A percentile compares a stretch with the other conserved stretches of the same genome.
Evolutionary conservation across 2,888 invertebrate genomes (phyloP).

Genomic region (Hermodice carunculata): DNA sequence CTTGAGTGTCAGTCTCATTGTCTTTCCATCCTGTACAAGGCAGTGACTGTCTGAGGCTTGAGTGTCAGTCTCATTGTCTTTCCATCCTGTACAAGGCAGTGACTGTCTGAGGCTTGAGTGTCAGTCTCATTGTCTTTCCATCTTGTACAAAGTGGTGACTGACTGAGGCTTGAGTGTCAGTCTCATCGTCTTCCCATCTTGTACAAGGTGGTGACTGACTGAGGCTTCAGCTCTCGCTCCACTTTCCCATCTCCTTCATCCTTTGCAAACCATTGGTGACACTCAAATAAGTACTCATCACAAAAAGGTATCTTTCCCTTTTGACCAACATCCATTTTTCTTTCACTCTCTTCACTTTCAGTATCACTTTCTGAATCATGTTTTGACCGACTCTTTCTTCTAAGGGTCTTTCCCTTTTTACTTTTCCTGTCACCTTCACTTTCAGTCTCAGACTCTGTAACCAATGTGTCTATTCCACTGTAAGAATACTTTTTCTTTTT

Average conservation of each 20-base stretch:
- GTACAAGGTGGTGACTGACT: slow-evolving; percentile 16
- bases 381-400: too few species aligned
- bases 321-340: neutral
- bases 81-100: slow-evolving; percentile 15
- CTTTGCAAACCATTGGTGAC: slow-evolving; percentile 12
- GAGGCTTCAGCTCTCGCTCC: slow-evolving; percentile 4
- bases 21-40: slow-evolving; percentile 14
- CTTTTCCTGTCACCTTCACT: neutral
- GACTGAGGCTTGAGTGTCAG: slow-evolving; percentile 4
- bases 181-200: too few species aligned
- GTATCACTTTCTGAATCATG: slow-evolving; percentile 5
- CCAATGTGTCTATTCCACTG: slow-evolving; percentile 15
- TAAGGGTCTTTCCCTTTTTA: neutral
- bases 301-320: neutral
- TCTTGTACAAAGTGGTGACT: slow-evolving; percentile 16
- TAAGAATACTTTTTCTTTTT: slow-evolving; percentile 8
- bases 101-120: slow-evolving; percentile 5
- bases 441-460: slow-evolving; percentile 9
- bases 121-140: too few species aligned
- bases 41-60: slow-evolving; percentile 10
- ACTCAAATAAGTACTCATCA: slow-evolving; percentile 17
- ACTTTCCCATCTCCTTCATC: slow-evolving; percentile 16
- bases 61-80: too few species aligned
- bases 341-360: neutral
- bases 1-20: slow-evolving; percentile 2